A percentile compares a stretch with the other conserved stretches of the same genome.
phyloP scores from a whole-genome alignment of 2,797 vertebrate species.

The Sparus aurata region DNA sequence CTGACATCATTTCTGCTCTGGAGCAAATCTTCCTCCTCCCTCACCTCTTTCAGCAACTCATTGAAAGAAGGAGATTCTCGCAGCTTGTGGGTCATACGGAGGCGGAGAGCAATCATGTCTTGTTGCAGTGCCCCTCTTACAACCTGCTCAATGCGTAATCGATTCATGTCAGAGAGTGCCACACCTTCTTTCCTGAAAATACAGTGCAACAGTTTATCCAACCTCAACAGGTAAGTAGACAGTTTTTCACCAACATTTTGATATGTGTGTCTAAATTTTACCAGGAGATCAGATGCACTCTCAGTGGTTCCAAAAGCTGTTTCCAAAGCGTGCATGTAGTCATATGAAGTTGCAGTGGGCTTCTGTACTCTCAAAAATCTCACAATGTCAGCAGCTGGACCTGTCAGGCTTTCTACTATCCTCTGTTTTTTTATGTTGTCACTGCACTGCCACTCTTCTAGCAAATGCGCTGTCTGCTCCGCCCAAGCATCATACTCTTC shows the following conservation, averaged over 20 bases:
- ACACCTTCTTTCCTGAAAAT: no score
- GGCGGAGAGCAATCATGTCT: no score
- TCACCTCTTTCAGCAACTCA: no score
- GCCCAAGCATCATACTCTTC: conserved; percentile 46
- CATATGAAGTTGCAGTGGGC: conserved; percentile 34
- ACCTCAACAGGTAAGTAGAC: no score
- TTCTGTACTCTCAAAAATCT: conserved; percentile 36
- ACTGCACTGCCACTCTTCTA: conserved; percentile 40
- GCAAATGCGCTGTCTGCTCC: conserved; percentile 38
- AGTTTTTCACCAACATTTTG: neutral
- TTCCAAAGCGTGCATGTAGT: conserved; percentile 44
- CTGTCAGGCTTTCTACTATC: conserved; percentile 34
- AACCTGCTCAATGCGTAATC: no score
- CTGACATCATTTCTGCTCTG: no score
- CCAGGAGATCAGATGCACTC: neutral
- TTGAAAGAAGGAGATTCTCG: no score
- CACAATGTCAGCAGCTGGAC: conserved; percentile 43
- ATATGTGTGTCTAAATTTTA: neutral
- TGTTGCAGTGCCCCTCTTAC: no score
- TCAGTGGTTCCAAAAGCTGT: conserved; percentile 9
- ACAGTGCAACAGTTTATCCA: no score
- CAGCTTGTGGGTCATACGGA: no score
- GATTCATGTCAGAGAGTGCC: no score
- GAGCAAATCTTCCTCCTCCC: no score
- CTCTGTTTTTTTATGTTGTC: conserved; percentile 38